These are phyloP conservation scores for Augochlorella aurata DNA, from an alignment of 2,888 invertebrate genomes.

Conservation along the genomic window DNA sequence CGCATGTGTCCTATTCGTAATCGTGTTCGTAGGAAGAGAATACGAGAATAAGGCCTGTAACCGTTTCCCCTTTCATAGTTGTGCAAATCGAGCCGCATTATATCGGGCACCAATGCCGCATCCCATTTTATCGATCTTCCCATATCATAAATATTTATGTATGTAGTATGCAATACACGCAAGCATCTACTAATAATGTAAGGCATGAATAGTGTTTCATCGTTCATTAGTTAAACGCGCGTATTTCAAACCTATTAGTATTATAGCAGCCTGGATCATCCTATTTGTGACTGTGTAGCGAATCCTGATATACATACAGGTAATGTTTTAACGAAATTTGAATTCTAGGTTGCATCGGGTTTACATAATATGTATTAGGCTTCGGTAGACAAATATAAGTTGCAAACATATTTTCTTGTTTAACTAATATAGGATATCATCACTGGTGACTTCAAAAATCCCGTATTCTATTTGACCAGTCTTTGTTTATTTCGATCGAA, in stretches of 20 bases:
- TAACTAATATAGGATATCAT: background rate
- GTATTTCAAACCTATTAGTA: background rate
- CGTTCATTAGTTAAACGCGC: background rate
- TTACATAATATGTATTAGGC: background rate
- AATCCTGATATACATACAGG: background rate
- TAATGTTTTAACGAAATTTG: background rate
- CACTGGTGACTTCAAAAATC: background rate
- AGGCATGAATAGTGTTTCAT: slow-evolving; percentile 1
- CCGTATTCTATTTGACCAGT: background rate
- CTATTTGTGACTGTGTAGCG: background rate
- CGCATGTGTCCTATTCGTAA: background rate
- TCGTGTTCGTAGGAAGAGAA: slow-evolving; percentile 6
- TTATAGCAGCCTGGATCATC: background rate
- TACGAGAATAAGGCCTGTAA: slow-evolving; percentile 17
- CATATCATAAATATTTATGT: slow-evolving; percentile 43
- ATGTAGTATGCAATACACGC: slow-evolving; percentile 8
- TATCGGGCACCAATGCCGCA: slow-evolving; percentile 32
- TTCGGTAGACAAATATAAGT: background rate
- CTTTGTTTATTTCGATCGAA: too few species aligned
- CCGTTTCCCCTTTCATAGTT: slow-evolving; percentile 25
- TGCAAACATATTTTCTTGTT: background rate
- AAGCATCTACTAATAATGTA: slow-evolving; percentile 22
- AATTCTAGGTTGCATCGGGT: background rate
- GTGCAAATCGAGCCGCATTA: slow-evolving; percentile 37
- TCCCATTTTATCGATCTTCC: slow-evolving; percentile 42